Percentiles rank a stretch among this genome's conserved stretches.
Conservation (phyloP, 2,888 invertebrate species). For the Rhamnusium bicolor region DNA sequence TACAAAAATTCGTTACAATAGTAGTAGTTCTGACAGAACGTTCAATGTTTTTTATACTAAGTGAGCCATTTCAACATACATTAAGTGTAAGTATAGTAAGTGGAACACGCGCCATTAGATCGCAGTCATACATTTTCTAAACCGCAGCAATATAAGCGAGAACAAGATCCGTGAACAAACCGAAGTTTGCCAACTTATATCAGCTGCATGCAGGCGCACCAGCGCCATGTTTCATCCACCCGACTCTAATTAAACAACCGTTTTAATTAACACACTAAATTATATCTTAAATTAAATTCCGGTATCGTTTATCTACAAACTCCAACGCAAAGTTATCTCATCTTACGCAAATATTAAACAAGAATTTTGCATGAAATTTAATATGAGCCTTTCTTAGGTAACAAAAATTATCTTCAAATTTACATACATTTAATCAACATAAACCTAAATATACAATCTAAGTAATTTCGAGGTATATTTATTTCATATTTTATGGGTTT, state of each 20-base stretch:
- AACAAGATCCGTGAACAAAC: constrained; percentile 65
- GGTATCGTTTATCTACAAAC: constrained; percentile 68
- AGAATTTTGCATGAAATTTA: constrained; percentile 38
- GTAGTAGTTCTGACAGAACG: not conserved
- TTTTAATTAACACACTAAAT: constrained; percentile 73
- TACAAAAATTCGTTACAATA: too few species aligned
- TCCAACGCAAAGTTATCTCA: constrained; percentile 56
- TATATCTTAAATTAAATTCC: constrained; percentile 71
- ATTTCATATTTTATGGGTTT: too few species aligned
- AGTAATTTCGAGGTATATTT: too few species aligned
- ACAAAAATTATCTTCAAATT: constrained; percentile 18
- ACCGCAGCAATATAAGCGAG: constrained; percentile 60
- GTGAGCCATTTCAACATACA: constrained; percentile 2
- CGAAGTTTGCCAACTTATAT: constrained; percentile 68
- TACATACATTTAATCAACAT: not conserved
- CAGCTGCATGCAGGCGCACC: constrained; percentile 67
- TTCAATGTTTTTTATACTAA: not conserved
- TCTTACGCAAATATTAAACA: constrained; percentile 56
- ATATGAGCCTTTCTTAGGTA: constrained; percentile 4
- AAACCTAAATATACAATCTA: not conserved
- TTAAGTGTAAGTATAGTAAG: not conserved
- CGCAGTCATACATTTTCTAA: constrained; percentile 57
- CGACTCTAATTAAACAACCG: constrained; percentile 72
- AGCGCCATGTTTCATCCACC: constrained; percentile 68
- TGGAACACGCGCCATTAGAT: constrained; percentile 49